Conservation (phyloP, 2,888 invertebrate genomes). For the Apodemia duryi region DNA sequence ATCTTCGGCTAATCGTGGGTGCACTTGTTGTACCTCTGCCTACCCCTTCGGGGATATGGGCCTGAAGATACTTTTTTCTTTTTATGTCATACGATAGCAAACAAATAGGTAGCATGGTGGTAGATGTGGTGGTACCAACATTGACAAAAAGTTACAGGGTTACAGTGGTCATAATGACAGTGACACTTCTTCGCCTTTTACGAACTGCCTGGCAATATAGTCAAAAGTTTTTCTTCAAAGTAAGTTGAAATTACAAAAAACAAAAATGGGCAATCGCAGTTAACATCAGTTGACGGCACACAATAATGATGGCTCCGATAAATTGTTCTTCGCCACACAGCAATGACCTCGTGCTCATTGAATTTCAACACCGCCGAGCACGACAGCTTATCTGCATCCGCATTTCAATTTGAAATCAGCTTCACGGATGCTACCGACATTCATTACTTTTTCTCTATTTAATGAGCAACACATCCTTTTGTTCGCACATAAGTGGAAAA, state of each 20-base stretch:
- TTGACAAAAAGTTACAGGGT: too few relatives aligned
- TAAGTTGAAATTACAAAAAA: background rate
- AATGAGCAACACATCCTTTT: background rate
- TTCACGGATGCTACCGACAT: conserved; percentile 69
- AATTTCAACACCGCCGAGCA: conserved; percentile 48
- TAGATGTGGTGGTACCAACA: too few relatives aligned
- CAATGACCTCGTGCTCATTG: conserved; percentile 54
- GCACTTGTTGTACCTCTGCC: too few relatives aligned
- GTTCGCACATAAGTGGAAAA: background rate
- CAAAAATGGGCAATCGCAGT: background rate
- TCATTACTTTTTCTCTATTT: conserved; percentile 42
- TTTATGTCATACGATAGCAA: too few relatives aligned
- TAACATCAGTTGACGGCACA: conserved; percentile 3
- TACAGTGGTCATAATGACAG: too few relatives aligned
- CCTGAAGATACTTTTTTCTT: too few relatives aligned
- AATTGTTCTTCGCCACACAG: conserved; percentile 44
- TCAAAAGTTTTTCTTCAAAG: background rate
- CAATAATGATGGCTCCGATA: conserved; percentile 28
- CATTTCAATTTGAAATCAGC: conserved; percentile 71
- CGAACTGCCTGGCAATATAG: too few relatives aligned
- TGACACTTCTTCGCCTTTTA: too few relatives aligned
- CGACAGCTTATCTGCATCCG: conserved; percentile 58
- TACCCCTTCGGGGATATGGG: too few relatives aligned
- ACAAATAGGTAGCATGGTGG: too few relatives aligned
- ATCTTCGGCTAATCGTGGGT: too few relatives aligned